Percentiles rank a stretch among this genome's conserved stretches.
These are phyloP conservation scores for Acrocephalus arundinaceus DNA, from an alignment of 2,113 vertebrate species.

Conservation along the genomic window DNA sequence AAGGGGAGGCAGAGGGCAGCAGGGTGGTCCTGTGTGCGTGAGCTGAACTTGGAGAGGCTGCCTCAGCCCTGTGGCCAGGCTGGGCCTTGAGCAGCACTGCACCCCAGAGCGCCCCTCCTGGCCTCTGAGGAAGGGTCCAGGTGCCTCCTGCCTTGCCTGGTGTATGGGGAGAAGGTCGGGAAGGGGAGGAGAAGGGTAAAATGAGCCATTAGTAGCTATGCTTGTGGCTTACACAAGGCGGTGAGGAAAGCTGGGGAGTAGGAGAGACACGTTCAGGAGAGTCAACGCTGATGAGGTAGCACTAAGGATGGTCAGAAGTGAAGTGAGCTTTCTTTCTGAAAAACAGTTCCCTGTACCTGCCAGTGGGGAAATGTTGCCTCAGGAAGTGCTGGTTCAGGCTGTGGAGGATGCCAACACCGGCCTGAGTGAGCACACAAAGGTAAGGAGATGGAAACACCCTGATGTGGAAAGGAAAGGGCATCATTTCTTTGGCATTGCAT, in stretches of 20 bases:
- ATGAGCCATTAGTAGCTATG: background rate
- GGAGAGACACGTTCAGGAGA: background rate
- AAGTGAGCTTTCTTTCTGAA: background rate
- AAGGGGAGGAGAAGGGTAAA: background rate
- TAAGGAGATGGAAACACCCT: background rate
- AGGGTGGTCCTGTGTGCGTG: accelerated
- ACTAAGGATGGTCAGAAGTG: background rate
- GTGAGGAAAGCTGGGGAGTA: background rate
- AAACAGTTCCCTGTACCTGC: background rate
- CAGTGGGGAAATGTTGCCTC: background rate
- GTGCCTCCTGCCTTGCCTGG: background rate
- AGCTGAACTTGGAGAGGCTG: background rate
- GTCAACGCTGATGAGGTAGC: conserved; percentile 56
- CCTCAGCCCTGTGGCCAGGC: background rate
- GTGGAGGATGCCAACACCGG: background rate
- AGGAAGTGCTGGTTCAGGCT: background rate
- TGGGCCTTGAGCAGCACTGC: background rate
- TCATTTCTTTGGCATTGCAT: conserved; percentile 27
- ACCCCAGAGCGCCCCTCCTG: background rate
- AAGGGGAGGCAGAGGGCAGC: background rate
- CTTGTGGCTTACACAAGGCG: background rate
- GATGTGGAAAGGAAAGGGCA: background rate
- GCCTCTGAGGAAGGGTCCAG: background rate
- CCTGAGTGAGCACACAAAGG: background rate
- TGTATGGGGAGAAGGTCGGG: accelerated